These are phyloP conservation scores for Misgurnus anguillicaudatus DNA, from an alignment of 2,113 vertebrate species.

Conservation along the genomic window DNA sequence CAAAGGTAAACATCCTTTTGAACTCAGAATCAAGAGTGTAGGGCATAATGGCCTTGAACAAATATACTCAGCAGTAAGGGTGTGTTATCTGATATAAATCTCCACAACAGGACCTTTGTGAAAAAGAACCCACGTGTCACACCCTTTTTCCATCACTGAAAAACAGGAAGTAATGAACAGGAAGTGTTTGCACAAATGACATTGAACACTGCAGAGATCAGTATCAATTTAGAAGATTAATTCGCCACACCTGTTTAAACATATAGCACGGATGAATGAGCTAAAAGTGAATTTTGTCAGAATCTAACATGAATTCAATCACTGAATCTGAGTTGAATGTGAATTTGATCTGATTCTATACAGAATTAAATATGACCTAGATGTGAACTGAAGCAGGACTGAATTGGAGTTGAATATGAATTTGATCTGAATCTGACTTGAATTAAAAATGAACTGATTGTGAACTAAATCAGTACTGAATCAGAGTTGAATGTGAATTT, in stretches of 20 bases:
- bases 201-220: not conserved
- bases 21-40: not conserved
- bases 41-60: not conserved
- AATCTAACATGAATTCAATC: not conserved
- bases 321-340: too few species aligned
- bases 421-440: too few species aligned
- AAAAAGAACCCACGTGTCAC: not conserved
- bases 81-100: constrained; percentile 22
- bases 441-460: too few species aligned
- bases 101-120: not conserved
- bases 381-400: too few species aligned
- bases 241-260: not conserved
- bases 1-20: constrained; percentile 16
- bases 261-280: not conserved
- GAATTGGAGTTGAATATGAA: too few species aligned
- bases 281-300: not conserved
- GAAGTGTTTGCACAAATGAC: not conserved
- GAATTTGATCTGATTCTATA: too few species aligned
- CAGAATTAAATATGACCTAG: too few species aligned
- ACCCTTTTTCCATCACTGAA: not conserved
- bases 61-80: constrained; percentile 19
- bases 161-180: not conserved
- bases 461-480: too few species aligned
- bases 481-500: too few species aligned
- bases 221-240: not conserved